These are phyloP conservation scores for Pluvianellus socialis DNA, from an alignment of 2,113 vertebrate genomes.

Conservation along the genomic window DNA sequence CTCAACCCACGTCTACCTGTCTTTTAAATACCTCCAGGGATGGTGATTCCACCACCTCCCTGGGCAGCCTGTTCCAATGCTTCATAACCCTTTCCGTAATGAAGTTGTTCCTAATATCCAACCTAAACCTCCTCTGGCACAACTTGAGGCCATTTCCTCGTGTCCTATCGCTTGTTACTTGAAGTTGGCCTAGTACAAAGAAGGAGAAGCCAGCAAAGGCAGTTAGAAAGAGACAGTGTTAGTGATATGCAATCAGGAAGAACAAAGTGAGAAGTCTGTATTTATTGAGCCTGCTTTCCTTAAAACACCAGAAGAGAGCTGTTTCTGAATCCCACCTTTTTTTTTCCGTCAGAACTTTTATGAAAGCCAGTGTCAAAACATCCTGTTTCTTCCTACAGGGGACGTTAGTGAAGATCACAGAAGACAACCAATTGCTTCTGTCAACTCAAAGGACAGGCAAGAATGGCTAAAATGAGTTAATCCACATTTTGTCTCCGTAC, in stretches of 20 bases:
- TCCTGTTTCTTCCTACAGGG: neutral
- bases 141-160: too few relatives aligned
- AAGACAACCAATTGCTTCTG: neutral
- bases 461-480: neutral
- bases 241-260: neutral
- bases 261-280: fast-evolving
- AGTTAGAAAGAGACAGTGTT: neutral
- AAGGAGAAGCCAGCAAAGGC: neutral
- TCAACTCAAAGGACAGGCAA: neutral
- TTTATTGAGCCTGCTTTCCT: neutral
- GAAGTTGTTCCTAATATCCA: too few relatives aligned
- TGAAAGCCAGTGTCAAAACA: neutral
- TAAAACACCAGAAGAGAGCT: neutral
- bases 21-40: too few relatives aligned
- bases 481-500: fast-evolving
- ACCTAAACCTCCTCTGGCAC: too few relatives aligned
- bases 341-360: neutral
- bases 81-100: too few relatives aligned
- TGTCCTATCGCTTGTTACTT: too few relatives aligned
- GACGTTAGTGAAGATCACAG: neutral
- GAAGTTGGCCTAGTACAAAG: neutral
- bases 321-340: neutral
- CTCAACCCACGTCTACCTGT: too few relatives aligned
- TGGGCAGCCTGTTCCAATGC: too few relatives aligned
- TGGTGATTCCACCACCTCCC: too few relatives aligned